Conservation (phyloP, 2,113 vertebrate species). For the Geococcyx californianus region DNA sequence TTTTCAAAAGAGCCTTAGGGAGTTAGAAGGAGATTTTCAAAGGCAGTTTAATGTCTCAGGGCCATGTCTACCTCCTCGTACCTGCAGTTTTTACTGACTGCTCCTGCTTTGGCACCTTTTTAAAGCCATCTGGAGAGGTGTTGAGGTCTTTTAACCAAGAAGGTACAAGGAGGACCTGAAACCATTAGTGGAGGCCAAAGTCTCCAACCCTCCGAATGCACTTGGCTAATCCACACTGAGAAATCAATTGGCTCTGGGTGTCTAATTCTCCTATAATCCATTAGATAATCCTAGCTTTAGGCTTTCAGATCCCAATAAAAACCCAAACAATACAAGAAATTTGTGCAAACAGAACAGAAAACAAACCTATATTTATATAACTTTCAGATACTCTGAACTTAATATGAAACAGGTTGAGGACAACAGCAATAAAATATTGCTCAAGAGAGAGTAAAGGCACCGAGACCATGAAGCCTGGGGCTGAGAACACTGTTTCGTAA, state of each 20-base stretch:
- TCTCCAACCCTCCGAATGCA: not conserved
- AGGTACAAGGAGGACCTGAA: not conserved
- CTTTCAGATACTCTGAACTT: slow-evolving; percentile 21
- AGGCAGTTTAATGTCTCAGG: slow-evolving; percentile 32
- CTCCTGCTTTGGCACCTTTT: not conserved
- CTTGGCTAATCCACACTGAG: slow-evolving; percentile 30
- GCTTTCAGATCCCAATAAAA: not conserved
- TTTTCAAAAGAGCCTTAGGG: slow-evolving; percentile 44
- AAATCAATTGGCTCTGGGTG: slow-evolving; percentile 54
- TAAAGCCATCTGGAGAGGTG: not conserved
- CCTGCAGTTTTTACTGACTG: not conserved
- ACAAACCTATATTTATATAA: not conserved
- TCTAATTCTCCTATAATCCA: slow-evolving; percentile 58
- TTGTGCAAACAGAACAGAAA: not conserved
- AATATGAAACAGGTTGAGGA: slow-evolving; percentile 9
- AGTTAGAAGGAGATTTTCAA: slow-evolving; percentile 36
- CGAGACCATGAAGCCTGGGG: not conserved
- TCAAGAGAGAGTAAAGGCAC: slow-evolving; percentile 52
- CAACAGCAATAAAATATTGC: slow-evolving; percentile 60
- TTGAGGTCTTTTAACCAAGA: not conserved
- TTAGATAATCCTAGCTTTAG: slow-evolving; percentile 52
- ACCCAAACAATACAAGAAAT: not conserved
- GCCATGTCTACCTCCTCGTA: not conserved
- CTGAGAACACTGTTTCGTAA: slow-evolving; percentile 50
- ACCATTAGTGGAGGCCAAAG: not conserved